Conservation (phyloP, 1,140 invertebrate genomes). For the Drosophila orosa region DNA sequence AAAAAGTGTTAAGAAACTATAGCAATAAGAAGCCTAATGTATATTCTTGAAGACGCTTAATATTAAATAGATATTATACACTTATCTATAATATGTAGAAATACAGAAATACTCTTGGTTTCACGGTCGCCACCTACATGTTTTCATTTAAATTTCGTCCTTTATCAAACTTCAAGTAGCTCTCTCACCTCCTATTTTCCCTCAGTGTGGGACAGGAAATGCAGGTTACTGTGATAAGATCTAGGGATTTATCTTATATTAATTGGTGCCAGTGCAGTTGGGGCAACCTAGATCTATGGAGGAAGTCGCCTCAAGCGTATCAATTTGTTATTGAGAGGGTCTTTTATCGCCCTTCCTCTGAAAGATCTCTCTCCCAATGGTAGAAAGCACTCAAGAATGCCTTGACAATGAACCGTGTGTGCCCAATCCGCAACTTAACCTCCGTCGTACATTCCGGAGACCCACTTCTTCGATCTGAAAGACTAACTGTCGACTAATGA, state of each 20-base stretch:
- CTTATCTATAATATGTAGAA: not conserved
- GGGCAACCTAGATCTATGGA: slow-evolving; percentile 13
- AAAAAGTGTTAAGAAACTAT: not conserved
- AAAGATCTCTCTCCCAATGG: slow-evolving; percentile 12
- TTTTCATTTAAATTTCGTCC: too few species aligned
- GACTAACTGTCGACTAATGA: slow-evolving; percentile 54
- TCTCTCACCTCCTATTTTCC: not conserved
- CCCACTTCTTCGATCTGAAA: slow-evolving; percentile 15
- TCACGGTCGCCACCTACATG: not conserved
- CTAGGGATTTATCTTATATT: slow-evolving; percentile 32
- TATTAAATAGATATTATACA: too few species aligned
- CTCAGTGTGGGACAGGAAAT: slow-evolving; percentile 48
- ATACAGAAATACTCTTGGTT: not conserved
- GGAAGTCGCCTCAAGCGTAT: slow-evolving; percentile 42
- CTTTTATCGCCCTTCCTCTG: slow-evolving; percentile 4
- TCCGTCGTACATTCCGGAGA: slow-evolving; percentile 7
- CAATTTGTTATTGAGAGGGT: slow-evolving; percentile 40
- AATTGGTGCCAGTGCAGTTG: slow-evolving; percentile 27
- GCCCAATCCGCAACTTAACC: slow-evolving; percentile 34
- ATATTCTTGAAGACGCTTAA: not conserved
- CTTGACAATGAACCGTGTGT: slow-evolving; percentile 34
- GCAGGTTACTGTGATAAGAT: slow-evolving; percentile 60
- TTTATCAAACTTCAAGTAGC: not conserved
- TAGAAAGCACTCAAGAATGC: slow-evolving; percentile 22
- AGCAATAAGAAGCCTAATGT: not conserved